phyloP scores from a whole-genome alignment of 2,888 invertebrate genomes.

The Volucella zonaria region DNA sequence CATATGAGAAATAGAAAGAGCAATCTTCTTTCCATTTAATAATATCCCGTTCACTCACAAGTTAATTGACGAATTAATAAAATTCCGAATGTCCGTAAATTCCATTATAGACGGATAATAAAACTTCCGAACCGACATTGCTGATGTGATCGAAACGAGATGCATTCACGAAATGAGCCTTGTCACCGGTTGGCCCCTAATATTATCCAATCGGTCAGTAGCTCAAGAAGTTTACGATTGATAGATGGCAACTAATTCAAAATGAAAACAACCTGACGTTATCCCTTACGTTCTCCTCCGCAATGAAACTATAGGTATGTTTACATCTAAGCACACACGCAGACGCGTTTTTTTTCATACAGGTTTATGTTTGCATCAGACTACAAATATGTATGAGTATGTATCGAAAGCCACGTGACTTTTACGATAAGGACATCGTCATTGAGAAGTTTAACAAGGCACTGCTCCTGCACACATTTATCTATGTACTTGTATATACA shows the following conservation, averaged over 20 bases:
- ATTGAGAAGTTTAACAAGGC: constrained; percentile 45
- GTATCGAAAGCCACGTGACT: constrained; percentile 41
- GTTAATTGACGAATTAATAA: too few species aligned
- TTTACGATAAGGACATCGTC: constrained; percentile 33
- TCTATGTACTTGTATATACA: background rate
- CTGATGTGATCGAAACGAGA: constrained; percentile 29
- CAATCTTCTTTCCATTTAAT: too few species aligned
- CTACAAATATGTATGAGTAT: too few species aligned
- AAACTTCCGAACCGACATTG: background rate
- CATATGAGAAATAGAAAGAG: too few species aligned
- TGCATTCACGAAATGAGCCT: constrained; percentile 40
- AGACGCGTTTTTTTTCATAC: constrained; percentile 28
- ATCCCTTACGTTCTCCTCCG: background rate
- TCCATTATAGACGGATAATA: background rate
- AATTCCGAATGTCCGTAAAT: too few species aligned
- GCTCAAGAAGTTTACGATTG: constrained; percentile 32
- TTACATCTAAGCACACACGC: constrained; percentile 24
- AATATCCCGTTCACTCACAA: too few species aligned
- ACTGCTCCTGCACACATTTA: constrained; percentile 1
- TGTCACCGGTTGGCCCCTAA: background rate
- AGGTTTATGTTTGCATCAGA: background rate
- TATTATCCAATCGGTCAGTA: constrained; percentile 27
- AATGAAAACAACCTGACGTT: constrained; percentile 14
- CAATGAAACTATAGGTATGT: background rate
- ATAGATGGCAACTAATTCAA: constrained; percentile 7